Evolutionary conservation across 1,140 invertebrate genomes (phyloP), one percentile per base, ranked within the genome.

Genomic region (Habropoda laboriosa): DNA sequence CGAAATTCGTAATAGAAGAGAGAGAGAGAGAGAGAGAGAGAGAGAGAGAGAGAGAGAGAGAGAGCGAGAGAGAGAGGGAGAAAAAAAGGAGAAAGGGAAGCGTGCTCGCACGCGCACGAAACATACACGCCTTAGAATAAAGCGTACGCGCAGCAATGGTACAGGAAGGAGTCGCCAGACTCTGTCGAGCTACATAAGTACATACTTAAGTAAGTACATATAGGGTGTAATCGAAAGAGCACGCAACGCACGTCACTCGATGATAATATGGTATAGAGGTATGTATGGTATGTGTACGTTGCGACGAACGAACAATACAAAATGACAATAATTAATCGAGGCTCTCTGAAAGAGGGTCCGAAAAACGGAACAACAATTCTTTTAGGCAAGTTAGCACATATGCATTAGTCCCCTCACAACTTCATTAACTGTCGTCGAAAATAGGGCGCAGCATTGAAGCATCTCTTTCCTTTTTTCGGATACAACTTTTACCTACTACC

Each of bases 291-390:
- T 4, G 66, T 38, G 24, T 38, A 32, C 45, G 64, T 63, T 55
- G 24, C 51, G 13, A 42, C 53, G 61, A 70, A 81, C 32, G 79
- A 87, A 87, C 66, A 81, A 85, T 83, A 78, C 55, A 80, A 87
- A 55, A 76, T 64, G 84, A 86, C 85, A 87, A 85, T 83, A 85
- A 84, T 63, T 42, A 67, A 80, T 74, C 70, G 68, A 73, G 13
- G 38, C 45, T 63, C 51, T 64, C 47, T 45, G 16, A 83, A 64
- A 58, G 67, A 32, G 70, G 70, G 53, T 24, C 60, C 47, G 60
- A 70, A 32, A 27, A 53, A 27, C 49, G 32, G 47, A 35, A 12
- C 40, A 49, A 81, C n/a, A 21, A 60, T 72, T 67, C 49, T 76
- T 51, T 51, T 64, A 74, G 42, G 32, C 21, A 45, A 16, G 18